Percentiles rank a stretch among this genome's conserved stretches.
Evolutionary conservation across 2,888 invertebrate genomes (phyloP).

Genomic region (Apodemia zela): DNA sequence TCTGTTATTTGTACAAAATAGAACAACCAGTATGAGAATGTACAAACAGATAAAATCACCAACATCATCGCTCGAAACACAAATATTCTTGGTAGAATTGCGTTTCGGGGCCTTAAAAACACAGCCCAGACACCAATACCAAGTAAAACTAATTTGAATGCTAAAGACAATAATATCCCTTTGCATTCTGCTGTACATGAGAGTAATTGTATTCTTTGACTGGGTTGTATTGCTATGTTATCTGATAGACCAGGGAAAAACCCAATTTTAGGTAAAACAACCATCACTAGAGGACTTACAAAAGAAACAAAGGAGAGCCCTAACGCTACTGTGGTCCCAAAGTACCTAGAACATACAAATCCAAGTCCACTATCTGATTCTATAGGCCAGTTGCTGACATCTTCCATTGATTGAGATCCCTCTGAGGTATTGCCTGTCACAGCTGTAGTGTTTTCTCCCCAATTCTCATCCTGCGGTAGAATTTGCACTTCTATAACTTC

Average conservation of each 20-base stretch:
- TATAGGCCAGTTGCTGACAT: slow-evolving; percentile 91
- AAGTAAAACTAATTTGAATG: slow-evolving; percentile 93
- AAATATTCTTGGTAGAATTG: slow-evolving; percentile 94
- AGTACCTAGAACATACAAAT: slow-evolving; percentile 89
- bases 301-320: slow-evolving; percentile 91
- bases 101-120: slow-evolving; percentile 90
- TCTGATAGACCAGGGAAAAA: slow-evolving; percentile 88
- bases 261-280: slow-evolving; percentile 94
- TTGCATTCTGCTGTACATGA: slow-evolving; percentile 96
- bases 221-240: slow-evolving; percentile 85
- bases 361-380: slow-evolving; percentile 86
- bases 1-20: slow-evolving; percentile 95
- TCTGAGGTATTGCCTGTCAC: slow-evolving; percentile 98
- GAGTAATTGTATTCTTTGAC: slow-evolving; percentile 84
- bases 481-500: slow-evolving; percentile 98
- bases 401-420: slow-evolving; percentile 96
- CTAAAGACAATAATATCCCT: slow-evolving; percentile 93
- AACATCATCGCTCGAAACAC: slow-evolving; percentile 94
- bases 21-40: slow-evolving; percentile 98
- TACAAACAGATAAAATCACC: slow-evolving; percentile 92
- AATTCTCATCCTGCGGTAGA: slow-evolving; percentile 97
- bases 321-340: slow-evolving; percentile 89
- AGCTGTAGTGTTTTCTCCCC: slow-evolving; percentile 99
- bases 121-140: slow-evolving; percentile 96
- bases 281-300: slow-evolving; percentile 96